Base-by-base conservation (phyloP, 2,888 invertebrate species). In the Beris morrisii region DNA sequence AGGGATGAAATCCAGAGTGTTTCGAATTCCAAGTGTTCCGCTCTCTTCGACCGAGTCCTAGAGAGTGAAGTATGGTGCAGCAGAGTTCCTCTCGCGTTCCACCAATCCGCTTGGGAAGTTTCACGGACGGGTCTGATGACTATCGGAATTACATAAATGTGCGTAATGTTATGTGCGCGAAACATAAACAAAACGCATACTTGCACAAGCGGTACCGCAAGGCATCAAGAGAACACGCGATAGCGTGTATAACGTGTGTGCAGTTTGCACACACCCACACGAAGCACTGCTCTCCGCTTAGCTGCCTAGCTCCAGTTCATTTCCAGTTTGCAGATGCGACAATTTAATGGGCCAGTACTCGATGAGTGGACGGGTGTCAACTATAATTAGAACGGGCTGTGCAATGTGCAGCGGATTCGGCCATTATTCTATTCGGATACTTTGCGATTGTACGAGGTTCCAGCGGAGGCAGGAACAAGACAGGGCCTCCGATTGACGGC, bases 121-220 rank as follows among this genome's bases (percentile, higher is more conserved):
- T 38, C 38, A 22, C 15, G 22, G 38, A n/a, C 38, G 38, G n/a
- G 61, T 61, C 61, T 61, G 48, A 50, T 32, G 57, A 65, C 38
- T 65, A 65, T 65, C 65, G 65, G 65, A 65, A 65, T 65, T 65
- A 65, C 65, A 65, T 65, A 57, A 65, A 65, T 65, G 65, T 65
- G 65, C 65, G 65, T 65, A 65, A 65, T 65, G 65, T 65, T 58
- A 38, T 31, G 43, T 65, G 65, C 65, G 65, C 65, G 65, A 50
- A 57, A 65, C 57, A 65, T 65, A 65, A 57, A 65, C 65, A 65
- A 65, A 65, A 65, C 57, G 5, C 13, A 57, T 46, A 65, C 57
- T 57, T 31, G 11, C 5, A 56, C 22, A 65, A 31, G 38, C 12
- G n/a, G 9, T 38, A 38, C 9, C 38, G 38, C 5, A 38, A 38